Percentiles rank a stretch among this genome's conserved stretches.
phyloP scores from a whole-genome alignment of 1,140 invertebrate genomes.

The Nephotettix cincticeps region DNA sequence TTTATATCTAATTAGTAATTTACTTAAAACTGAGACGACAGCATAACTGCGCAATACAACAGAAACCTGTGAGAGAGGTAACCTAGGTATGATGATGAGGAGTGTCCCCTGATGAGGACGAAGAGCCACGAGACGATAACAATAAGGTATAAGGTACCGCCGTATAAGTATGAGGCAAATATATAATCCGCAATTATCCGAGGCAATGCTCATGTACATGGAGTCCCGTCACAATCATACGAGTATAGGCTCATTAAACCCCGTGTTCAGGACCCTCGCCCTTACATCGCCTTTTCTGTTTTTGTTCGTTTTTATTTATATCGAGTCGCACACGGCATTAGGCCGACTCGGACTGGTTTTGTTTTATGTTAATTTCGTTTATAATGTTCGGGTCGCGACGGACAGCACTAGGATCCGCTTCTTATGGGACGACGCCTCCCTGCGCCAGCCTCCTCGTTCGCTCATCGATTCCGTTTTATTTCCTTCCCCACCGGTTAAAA shows the following conservation, averaged over 20 bases:
- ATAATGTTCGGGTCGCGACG: not conserved
- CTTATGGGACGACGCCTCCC: not conserved
- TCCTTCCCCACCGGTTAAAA: not conserved
- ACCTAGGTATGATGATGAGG: too few species aligned
- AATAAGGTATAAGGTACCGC: not conserved
- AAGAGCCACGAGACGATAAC: too few species aligned
- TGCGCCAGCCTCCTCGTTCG: not conserved
- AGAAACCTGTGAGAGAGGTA: too few species aligned
- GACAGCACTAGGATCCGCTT: not conserved
- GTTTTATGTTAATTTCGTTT: slow-evolving; percentile 17
- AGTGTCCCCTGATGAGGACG: too few species aligned
- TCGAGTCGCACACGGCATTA: slow-evolving; percentile 1
- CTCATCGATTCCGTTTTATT: slow-evolving; percentile 3
- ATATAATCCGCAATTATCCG: not conserved
- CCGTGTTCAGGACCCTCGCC: not conserved
- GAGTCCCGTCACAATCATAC: not conserved
- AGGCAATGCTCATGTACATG: not conserved
- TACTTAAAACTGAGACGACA: too few species aligned
- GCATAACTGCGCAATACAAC: too few species aligned
- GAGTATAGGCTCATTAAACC: not conserved
- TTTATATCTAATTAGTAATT: too few species aligned
- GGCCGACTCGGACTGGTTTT: slow-evolving; percentile 9
- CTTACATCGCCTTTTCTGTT: not conserved
- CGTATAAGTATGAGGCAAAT: not conserved
- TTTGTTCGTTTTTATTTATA: slow-evolving; percentile 8